Evolutionary conservation across 2,113 vertebrate species (phyloP).

Genomic region (human): GRCh38 chr12:65891501-65892000

Average conservation of each 20-base stretch:
- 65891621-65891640: not conserved
- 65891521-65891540: not conserved
- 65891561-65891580: not conserved
- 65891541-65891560: not conserved
- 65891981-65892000: not conserved
- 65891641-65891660: not conserved
- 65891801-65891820: rapidly evolving
- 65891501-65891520: not conserved
- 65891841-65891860: not conserved
- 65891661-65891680: not conserved
- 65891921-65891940: not conserved
- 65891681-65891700: not conserved
- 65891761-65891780: not conserved
- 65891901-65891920: too few species aligned
- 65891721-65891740: not conserved
- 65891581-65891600: not conserved
- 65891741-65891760: not conserved
- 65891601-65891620: not conserved
- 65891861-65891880: not conserved
- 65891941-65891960: not conserved
- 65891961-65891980: not conserved
- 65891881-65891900: not conserved
- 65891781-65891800: not conserved
- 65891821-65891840: not conserved
- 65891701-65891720: not conserved